phyloP scores from a whole-genome alignment of 2,888 invertebrate species.

The Leptinotarsa tumamoca region DNA sequence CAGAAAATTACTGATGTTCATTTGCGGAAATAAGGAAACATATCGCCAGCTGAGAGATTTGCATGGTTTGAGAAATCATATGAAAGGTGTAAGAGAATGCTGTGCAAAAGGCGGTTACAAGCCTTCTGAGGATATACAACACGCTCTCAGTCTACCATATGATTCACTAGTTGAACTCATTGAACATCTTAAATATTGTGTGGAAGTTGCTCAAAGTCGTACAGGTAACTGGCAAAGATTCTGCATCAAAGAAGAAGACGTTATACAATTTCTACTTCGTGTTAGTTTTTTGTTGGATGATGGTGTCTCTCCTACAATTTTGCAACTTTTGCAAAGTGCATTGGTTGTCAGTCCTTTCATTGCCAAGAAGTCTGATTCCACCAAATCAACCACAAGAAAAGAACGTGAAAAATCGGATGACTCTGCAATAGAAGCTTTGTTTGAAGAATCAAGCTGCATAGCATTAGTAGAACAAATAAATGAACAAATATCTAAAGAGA shows the following conservation, averaged over 20 bases:
- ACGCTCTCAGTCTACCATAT: slow-evolving; percentile 77
- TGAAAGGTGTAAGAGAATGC: slow-evolving; percentile 73
- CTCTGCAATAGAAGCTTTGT: slow-evolving; percentile 74
- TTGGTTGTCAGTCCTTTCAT: slow-evolving; percentile 73
- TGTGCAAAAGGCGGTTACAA: slow-evolving; percentile 71
- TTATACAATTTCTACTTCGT: slow-evolving; percentile 85
- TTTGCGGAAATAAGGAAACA: slow-evolving; percentile 95
- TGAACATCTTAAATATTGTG: slow-evolving; percentile 93
- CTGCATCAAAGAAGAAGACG: slow-evolving; percentile 79
- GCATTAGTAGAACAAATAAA: slow-evolving; percentile 79
- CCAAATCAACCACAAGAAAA: slow-evolving; percentile 62
- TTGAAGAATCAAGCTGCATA: slow-evolving; percentile 77
- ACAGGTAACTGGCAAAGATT: slow-evolving; percentile 96
- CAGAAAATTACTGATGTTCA: slow-evolving; percentile 89
- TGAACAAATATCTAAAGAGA: slow-evolving; percentile 73
- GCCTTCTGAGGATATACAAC: slow-evolving; percentile 65
- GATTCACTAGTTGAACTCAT: slow-evolving; percentile 94
- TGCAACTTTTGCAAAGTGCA: slow-evolving; percentile 91
- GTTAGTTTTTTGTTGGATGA: slow-evolving; percentile 90
- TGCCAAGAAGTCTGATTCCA: slow-evolving; percentile 52
- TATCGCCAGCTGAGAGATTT: slow-evolving; percentile 94
- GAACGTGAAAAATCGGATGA: slow-evolving; percentile 78
- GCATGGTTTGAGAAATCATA: slow-evolving; percentile 90
- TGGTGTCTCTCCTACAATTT: slow-evolving; percentile 89
- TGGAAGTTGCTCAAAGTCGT: slow-evolving; percentile 88